A percentile compares a stretch with the other conserved stretches of the same genome.
These are phyloP conservation scores for Hedya salicella DNA, from an alignment of 2,888 invertebrate genomes.

Conservation along the genomic window DNA sequence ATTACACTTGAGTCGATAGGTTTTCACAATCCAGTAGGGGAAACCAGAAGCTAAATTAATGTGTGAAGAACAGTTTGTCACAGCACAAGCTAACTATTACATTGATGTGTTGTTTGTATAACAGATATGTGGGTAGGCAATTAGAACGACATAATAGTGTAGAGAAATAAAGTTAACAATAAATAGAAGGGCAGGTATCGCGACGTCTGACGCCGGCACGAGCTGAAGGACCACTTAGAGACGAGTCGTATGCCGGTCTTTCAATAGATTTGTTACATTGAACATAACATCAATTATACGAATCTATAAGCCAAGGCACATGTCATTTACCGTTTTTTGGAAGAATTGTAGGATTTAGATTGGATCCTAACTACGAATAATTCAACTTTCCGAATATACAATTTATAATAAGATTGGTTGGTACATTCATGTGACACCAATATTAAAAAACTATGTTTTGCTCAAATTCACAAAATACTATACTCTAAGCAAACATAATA, in stretches of 20 bases:
- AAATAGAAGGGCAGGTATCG: constrained; percentile 17
- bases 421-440: constrained; percentile 85
- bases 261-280: constrained; percentile 64
- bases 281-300: constrained; percentile 75
- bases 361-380: constrained; percentile 84
- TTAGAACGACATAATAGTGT: constrained; percentile 17
- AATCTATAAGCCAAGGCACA: constrained; percentile 83
- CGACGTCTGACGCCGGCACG: constrained; percentile 30
- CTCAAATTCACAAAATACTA: constrained; percentile 84
- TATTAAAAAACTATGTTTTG: constrained; percentile 85
- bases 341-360: constrained; percentile 82
- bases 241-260: constrained; percentile 57
- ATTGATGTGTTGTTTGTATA: constrained; percentile 30
- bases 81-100: constrained; percentile 20
- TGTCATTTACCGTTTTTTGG: constrained; percentile 73
- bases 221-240: constrained; percentile 61
- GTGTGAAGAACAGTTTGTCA: constrained; percentile 3
- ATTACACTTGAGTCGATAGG: neutral
- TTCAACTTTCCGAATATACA: constrained; percentile 85
- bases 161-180: constrained; percentile 37
- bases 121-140: neutral
- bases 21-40: constrained; percentile 26
- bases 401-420: constrained; percentile 84
- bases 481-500: constrained; percentile 82
- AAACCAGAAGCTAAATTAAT: constrained; percentile 1